Evolutionary conservation across 2,888 invertebrate genomes (phyloP), one percentile per base, ranked within the genome.

Genomic region (Agonum fuliginosum): DNA sequence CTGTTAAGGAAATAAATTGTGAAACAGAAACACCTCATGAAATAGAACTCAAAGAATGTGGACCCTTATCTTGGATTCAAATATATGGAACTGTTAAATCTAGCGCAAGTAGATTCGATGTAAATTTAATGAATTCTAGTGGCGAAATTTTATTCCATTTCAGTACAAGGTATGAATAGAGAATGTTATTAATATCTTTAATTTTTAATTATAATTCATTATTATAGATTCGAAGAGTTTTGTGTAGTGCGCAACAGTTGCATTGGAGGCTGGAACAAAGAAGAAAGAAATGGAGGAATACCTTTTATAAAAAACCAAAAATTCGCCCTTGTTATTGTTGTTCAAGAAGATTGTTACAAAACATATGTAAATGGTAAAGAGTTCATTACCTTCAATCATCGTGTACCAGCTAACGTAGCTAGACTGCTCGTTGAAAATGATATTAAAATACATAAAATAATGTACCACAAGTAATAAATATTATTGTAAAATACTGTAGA

Each of bases 311-410:
- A 12, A n/a, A 46, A 46, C 17, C 19, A 43, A 46, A 69, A 17
- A 24, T 69, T 69, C 24, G 27, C 27, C 10, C 24, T 69, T 6
- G 69, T 24, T 8, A 46, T 69, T 24, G 69, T 43, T 10, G 14
- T 10, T 46, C 43, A 69, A 12, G 10, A 6, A 8, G 1, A 43
- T 6, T 46, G 24, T 43, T 69, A 46, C 41, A 43, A 27, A 12
- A 46, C 17, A 14, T 69, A 69, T 14, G 14, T 69, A 10, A 46
- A 69, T 10, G 69, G 69, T 14, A 24, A 46, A 69, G 41, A 43
- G n/a, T 69, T 43, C 24, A 69, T 27, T 43, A 69, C 43, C 0
- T 69, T 24, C 20, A 43, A 46, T 1, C 41, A 69, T 46, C 69
- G 69, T 24, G 1, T 12, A 22, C 27, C 69, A 12, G 12, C 20